phyloP scores from a whole-genome alignment of 2,113 vertebrate species.

The Melospiza georgiana region DNA sequence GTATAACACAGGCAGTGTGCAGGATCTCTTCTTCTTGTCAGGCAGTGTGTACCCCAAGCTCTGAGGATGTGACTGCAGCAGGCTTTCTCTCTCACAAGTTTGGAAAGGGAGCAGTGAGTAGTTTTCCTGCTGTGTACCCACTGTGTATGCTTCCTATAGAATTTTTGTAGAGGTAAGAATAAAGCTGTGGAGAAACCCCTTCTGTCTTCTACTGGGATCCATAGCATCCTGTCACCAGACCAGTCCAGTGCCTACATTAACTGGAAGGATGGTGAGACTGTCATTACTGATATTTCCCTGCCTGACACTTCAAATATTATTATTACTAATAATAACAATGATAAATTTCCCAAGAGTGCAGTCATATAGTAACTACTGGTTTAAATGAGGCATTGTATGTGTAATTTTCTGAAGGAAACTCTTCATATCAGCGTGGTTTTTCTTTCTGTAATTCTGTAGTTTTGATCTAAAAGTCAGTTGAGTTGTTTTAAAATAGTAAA shows the following conservation, averaged over 20 bases:
- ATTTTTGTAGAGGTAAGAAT: background rate
- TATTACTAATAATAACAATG: background rate
- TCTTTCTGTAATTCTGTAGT: background rate
- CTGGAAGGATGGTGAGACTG: background rate
- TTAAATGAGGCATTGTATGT: background rate
- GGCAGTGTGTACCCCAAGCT: background rate
- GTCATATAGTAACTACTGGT: background rate
- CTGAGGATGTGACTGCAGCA: background rate
- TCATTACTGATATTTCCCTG: background rate
- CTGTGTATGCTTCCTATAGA: background rate
- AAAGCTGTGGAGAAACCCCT: background rate
- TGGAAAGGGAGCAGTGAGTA: background rate
- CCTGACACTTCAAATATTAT: background rate
- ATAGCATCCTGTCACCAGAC: background rate
- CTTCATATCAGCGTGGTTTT: background rate
- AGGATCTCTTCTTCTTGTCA: background rate
- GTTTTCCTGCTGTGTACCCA: background rate
- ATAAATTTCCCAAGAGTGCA: background rate
- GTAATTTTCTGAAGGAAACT: background rate
- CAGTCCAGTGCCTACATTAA: background rate
- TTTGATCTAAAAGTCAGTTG: background rate
- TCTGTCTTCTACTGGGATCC: background rate
- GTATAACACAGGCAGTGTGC: background rate
- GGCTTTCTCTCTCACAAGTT: background rate
- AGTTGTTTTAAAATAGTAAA: background rate